Evolutionary conservation across 2,888 invertebrate species (phyloP), one percentile per base, ranked within the genome.

Genomic region (Euplexia lucipara): DNA sequence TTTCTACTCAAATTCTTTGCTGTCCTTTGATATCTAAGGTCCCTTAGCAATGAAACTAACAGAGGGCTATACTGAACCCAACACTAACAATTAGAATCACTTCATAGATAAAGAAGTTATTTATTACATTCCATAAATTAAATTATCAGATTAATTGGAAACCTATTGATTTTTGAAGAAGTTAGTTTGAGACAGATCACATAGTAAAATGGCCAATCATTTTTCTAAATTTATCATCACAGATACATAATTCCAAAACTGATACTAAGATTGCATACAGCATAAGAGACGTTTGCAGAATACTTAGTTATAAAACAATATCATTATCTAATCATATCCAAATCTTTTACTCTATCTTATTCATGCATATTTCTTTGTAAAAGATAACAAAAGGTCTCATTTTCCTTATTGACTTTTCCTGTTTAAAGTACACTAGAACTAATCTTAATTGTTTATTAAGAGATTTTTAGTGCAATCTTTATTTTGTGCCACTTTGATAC

Each of bases 311-410:
- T 74, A 51, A 68, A 57, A 68, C n/a, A 51, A 39, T 51, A 52
- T 14, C 37, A 34, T 10, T 44, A 69, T 75, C 62, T 75, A 41
- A 70, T 71, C 70, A 70, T 54, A 70, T 75, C 18, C 22, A 53
- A 70, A 60, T 70, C 48, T 49, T 49, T 48, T 53, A 59, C 39
- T 70, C 32, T 70, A 69, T 59, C 52, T 48, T 69, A 48, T 59
- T 70, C 39, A 47, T 54, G 44, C 10, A 37, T 37, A 37, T 48
- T 69, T 69, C n/a, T 42, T 53, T 30, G 49, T 35, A 41, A 7
- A n/a, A 67, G 39, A 67, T 67, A 35, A 9, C 39, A 49, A 30
- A 32, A 26, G 16, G n/a, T 68, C 20, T 16, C 1, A 54, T 61
- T 60, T 70, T 61, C 70, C 48, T 71, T 41, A 37, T 60, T 16